phyloP scores from a whole-genome alignment of 2,888 invertebrate genomes.

The Anthoptus insignis region DNA sequence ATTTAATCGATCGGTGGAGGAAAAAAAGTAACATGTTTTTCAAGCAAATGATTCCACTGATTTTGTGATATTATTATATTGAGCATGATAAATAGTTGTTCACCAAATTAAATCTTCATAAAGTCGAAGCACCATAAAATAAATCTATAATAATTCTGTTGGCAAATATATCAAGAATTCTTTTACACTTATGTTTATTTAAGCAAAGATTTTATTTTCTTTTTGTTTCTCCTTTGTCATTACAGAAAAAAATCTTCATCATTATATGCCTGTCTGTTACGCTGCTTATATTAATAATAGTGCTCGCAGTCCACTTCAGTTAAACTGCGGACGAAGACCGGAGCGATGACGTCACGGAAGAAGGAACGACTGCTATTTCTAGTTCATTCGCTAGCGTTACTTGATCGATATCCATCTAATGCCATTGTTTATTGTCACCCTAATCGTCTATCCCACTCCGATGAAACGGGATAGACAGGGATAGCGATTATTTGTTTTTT shows the following conservation, averaged over 20 bases:
- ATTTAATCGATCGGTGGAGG: no score
- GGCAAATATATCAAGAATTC: background rate
- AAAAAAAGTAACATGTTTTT: no score
- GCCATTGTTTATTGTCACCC: slow-evolving; percentile 20
- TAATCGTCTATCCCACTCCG: slow-evolving; percentile 4
- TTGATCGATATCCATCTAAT: slow-evolving; percentile 21
- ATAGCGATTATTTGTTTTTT: slow-evolving; percentile 14
- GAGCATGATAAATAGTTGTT: no score
- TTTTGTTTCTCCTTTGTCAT: slow-evolving; percentile 87
- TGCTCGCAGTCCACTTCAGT: slow-evolving; percentile 83
- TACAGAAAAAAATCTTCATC: slow-evolving; percentile 97
- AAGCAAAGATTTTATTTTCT: slow-evolving; percentile 72
- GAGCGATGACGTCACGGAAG: slow-evolving; percentile 57
- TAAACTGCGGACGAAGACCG: slow-evolving; percentile 58
- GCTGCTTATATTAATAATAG: slow-evolving; percentile 92
- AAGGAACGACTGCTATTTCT: slow-evolving; percentile 29
- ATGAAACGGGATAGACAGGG: slow-evolving; percentile 9
- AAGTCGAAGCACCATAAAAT: background rate
- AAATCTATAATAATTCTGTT: background rate
- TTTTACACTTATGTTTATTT: background rate
- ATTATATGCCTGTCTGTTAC: slow-evolving; percentile 94
- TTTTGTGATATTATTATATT: background rate
- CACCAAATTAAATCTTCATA: no score
- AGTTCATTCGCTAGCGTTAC: slow-evolving; percentile 28
- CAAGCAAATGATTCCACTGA: no score